A percentile compares a stretch with the other conserved stretches of the same genome.
Conservation (phyloP, 2,113 vertebrate species). For the Myotis lucifugus region DNA sequence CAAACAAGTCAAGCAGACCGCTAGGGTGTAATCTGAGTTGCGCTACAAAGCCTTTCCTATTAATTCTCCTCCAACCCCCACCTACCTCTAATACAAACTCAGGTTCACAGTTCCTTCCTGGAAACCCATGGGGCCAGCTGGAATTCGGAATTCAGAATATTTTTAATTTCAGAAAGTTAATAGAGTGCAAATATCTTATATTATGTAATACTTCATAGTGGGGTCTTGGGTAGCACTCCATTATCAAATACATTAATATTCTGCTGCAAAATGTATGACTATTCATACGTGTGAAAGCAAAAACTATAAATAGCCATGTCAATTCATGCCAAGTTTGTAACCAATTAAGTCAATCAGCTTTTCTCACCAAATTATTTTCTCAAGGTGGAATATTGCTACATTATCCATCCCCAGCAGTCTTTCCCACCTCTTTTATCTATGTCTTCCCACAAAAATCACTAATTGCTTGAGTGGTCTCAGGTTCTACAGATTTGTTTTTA, state of each 20-base stretch:
- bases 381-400: background rate
- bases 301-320: background rate
- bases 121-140: background rate
- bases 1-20: background rate
- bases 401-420: background rate
- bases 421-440: background rate
- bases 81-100: background rate
- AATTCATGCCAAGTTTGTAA: background rate
- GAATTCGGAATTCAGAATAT: constrained; percentile 22
- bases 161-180: background rate
- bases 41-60: background rate
- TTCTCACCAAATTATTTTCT: constrained; percentile 1
- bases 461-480: background rate
- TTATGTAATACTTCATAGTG: background rate
- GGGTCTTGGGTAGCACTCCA: background rate
- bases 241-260: background rate
- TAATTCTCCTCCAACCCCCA: background rate
- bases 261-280: background rate
- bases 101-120: background rate
- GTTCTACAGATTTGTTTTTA: background rate
- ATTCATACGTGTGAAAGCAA: background rate
- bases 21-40: background rate
- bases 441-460: background rate
- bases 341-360: background rate
- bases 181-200: background rate